Percentiles rank a stretch among this genome's conserved stretches.
Evolutionary conservation across 1,140 invertebrate species (phyloP).

Genomic region (Phthorimaea operculella): DNA sequence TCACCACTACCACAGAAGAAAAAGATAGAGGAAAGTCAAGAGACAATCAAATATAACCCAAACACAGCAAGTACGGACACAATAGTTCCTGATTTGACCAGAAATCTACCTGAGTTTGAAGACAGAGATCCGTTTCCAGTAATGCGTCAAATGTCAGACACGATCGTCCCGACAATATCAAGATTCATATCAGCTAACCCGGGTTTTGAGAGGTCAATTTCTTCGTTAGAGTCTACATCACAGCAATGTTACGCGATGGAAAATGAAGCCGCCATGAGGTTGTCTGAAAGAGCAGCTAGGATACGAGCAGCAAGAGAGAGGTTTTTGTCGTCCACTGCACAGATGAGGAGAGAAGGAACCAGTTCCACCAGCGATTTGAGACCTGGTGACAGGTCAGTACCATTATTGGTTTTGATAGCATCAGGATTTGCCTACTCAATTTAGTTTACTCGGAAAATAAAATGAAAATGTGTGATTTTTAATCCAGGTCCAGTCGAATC

Average conservation of each 20-base stretch:
- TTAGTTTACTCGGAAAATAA: too few relatives aligned
- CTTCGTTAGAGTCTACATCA: conserved; percentile 29
- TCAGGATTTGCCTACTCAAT: too few relatives aligned
- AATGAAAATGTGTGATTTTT: conserved; percentile 8
- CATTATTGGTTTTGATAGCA: too few relatives aligned
- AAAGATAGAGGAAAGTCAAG: conserved; percentile 34
- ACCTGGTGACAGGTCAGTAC: conserved; percentile 53
- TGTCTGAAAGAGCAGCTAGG: conserved; percentile 66
- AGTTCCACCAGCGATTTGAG: conserved; percentile 57
- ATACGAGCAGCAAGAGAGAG: conserved; percentile 73
- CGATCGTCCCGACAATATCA: conserved; percentile 33
- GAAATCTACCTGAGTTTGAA: conserved; percentile 18
- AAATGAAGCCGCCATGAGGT: conserved; percentile 15
- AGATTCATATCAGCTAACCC: conserved; percentile 36
- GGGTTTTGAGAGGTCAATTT: conserved; percentile 43
- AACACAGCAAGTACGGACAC: conserved; percentile 46
- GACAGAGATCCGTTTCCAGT: conserved; percentile 16
- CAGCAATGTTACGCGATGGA: conserved; percentile 12
- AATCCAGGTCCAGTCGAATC: conserved; percentile 64
- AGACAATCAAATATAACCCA: conserved; percentile 26
- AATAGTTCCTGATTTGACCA: conserved; percentile 35
- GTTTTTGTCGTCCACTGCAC: conserved; percentile 64
- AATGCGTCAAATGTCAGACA: conserved; percentile 43
- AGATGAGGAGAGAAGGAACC: conserved; percentile 49
- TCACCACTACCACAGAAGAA: conserved; percentile 10